Evolutionary conservation across 2,797 vertebrate genomes (phyloP), one percentile per base, ranked within the genome.

Genomic region (Taenioides sp.): DNA sequence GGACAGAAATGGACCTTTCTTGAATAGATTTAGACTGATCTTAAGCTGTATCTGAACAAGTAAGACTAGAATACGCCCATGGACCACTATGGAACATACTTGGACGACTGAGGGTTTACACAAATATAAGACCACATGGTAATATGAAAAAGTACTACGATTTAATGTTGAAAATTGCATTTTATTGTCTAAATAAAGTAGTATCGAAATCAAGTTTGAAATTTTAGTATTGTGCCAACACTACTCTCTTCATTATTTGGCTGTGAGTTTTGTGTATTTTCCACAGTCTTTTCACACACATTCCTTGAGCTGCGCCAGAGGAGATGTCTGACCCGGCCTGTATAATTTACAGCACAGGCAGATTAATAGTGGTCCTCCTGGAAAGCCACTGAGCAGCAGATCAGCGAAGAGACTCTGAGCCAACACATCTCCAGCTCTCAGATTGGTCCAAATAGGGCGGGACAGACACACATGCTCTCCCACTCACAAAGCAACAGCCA

Each of bases 311-410:
- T 23, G 34, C 72, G 84, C 79, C 70, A 22, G 61, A 70, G 72
- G 4, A 27, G 22, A 65, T 57, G 74, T 74, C 73, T 85, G 82
- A 87, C 84, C 82, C 37, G 20, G 83, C 70, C 64, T 82, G 82
- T 87, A 87, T 88, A 86, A 82, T 89, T 89, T 86, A 87, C 47
- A 59, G 68, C 63, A 62, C 74, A 76, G 76, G 75, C 59, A 55
- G 86, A 91, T 90, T 90, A 87, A 87, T 88, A 77, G 81, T 84
- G 71, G 81, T 52, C 82, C 82, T 89, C 84, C 82, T 88, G 88
- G 85, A 89, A 89, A 90, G 85, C 87, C 80, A 84, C 75, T 87
- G 83, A 85, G 81, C 82, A 78, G 82, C 86, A 83, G 79, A 88
- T 90, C 85, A 88, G 84, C 84, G 76, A 62, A 79, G 74, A 77